Conservation (phyloP, 1,140 invertebrate genomes). For the Scaptomyza montana region DNA sequence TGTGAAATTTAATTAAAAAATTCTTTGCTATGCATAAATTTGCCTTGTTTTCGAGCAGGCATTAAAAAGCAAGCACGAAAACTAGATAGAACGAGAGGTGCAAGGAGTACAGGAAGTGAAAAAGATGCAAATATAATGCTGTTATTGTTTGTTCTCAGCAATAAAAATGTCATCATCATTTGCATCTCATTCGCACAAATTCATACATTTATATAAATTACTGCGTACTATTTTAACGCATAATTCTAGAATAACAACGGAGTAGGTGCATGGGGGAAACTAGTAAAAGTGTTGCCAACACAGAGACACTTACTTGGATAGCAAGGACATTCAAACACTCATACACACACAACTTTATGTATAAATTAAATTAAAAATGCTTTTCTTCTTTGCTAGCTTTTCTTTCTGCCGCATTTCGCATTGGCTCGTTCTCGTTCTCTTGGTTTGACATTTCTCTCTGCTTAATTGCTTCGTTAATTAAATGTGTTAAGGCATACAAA, state of each 20-base stretch:
- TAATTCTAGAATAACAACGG: constrained; percentile 60
- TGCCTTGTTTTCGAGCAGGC: constrained; percentile 60
- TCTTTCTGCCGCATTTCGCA: constrained; percentile 32
- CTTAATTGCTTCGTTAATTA: constrained; percentile 82
- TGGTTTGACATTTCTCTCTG: constrained; percentile 70
- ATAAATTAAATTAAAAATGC: constrained; percentile 78
- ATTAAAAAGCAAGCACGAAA: not conserved
- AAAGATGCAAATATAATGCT: constrained; percentile 16
- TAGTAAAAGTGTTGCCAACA: constrained; percentile 31
- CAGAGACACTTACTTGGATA: not conserved
- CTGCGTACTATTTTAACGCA: constrained; percentile 53
- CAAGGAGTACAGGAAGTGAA: not conserved
- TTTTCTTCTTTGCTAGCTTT: constrained; percentile 45
- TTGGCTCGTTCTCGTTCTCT: constrained; percentile 34
- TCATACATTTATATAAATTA: constrained; percentile 46
- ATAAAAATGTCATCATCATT: constrained; percentile 76
- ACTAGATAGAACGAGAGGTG: not conserved
- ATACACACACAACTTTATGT: constrained; percentile 16
- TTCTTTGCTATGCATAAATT: constrained; percentile 78
- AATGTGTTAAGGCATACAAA: constrained; percentile 73
- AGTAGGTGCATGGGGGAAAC: constrained; percentile 12
- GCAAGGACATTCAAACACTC: constrained; percentile 4
- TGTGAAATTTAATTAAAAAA: constrained; percentile 80
- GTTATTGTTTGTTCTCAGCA: constrained; percentile 55
- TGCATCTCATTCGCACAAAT: constrained; percentile 20